A percentile compares a stretch with the other conserved stretches of the same genome.
Evolutionary conservation across 1,140 invertebrate genomes (phyloP).

Genomic region (Aleiodes sp.): DNA sequence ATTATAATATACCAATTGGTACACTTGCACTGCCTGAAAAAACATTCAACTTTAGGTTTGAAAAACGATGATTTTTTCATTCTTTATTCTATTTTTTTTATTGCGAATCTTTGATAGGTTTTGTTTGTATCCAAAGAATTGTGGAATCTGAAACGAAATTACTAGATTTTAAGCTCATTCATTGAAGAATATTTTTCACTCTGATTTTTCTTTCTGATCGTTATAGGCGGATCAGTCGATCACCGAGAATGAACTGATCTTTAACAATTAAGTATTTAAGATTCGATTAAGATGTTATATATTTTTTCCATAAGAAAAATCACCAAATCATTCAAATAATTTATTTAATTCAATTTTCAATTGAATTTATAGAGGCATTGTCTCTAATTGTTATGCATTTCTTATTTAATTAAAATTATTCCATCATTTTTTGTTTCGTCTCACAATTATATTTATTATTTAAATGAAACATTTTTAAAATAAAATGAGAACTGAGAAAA

Average conservation of each 20-base stretch:
- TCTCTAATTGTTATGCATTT: constrained; percentile 33
- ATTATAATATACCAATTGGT: constrained; percentile 68
- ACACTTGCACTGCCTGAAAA: constrained; percentile 76
- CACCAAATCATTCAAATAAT: not conserved
- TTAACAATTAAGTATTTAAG: constrained; percentile 4
- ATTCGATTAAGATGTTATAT: not conserved
- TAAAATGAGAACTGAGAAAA: not conserved
- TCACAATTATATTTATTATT: constrained; percentile 50
- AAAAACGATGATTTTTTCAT: constrained; percentile 57
- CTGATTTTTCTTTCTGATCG: constrained; percentile 17
- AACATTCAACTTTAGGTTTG: constrained; percentile 71
- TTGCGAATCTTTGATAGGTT: not conserved
- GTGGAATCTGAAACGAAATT: constrained; percentile 10
- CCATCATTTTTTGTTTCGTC: constrained; percentile 45
- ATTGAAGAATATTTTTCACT: not conserved
- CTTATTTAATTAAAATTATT: constrained; percentile 58
- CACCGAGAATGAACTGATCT: not conserved
- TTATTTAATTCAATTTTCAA: not conserved
- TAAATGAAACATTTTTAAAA: constrained; percentile 41
- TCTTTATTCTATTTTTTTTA: not conserved
- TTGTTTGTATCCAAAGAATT: not conserved
- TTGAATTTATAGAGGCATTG: not conserved
- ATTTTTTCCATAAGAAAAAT: not conserved
- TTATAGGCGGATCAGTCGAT: not conserved
- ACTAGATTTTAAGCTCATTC: constrained; percentile 13